phyloP scores from a whole-genome alignment of 2,797 vertebrate genomes.

The Bradypus variegatus region DNA sequence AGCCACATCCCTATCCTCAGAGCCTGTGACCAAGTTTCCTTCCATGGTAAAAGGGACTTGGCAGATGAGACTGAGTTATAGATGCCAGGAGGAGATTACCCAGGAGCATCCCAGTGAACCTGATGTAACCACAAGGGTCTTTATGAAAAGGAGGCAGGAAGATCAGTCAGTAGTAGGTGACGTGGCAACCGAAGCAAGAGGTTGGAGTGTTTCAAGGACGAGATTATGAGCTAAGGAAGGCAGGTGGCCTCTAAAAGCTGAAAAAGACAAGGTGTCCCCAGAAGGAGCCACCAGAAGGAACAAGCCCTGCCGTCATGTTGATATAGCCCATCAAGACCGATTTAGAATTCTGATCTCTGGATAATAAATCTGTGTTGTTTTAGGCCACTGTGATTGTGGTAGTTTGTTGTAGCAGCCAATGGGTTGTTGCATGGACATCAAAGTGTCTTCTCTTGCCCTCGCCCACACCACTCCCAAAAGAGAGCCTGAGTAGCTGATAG shows the following conservation, averaged over 20 bases:
- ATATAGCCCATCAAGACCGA: neutral
- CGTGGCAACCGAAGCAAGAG: neutral
- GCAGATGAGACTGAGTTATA: neutral
- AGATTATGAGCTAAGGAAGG: neutral
- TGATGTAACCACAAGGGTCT: neutral
- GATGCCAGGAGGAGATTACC: neutral
- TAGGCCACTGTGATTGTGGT: neutral
- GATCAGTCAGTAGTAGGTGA: neutral
- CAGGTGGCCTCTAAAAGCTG: neutral
- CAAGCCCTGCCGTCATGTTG: no score
- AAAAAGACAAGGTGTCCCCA: neutral
- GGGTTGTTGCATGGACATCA: no score
- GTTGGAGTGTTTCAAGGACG: neutral
- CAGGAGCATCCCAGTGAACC: neutral
- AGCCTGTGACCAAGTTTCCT: neutral
- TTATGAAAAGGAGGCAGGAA: neutral
- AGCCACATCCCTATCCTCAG: neutral
- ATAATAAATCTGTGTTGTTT: neutral
- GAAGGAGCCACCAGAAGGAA: neutral
- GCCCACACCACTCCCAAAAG: neutral
- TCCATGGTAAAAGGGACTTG: neutral
- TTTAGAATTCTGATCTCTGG: neutral
- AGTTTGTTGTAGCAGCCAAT: neutral
- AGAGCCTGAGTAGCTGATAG: neutral
- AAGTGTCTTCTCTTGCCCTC: neutral